phyloP scores from a whole-genome alignment of 2,113 vertebrate genomes.

The Ceyx cyanopectus region DNA sequence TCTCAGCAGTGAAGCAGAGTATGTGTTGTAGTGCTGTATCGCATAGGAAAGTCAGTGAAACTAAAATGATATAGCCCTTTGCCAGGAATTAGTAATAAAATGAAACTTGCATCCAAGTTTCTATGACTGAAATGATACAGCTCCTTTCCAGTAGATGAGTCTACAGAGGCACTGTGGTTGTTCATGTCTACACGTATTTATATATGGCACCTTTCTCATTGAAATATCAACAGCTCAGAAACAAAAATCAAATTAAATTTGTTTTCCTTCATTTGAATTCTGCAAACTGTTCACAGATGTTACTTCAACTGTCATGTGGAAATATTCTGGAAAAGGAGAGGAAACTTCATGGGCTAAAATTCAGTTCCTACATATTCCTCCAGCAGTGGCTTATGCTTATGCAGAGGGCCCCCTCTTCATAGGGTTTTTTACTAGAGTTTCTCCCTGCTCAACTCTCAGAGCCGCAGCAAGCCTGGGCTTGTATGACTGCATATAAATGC shows the following conservation, averaged over 20 bases:
- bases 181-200: neutral
- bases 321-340: neutral
- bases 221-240: constrained; percentile 25
- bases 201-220: constrained; percentile 14
- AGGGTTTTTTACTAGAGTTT: neutral
- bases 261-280: neutral
- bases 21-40: neutral
- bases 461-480: neutral
- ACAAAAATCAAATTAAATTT: neutral
- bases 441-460: neutral
- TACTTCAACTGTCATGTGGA: neutral
- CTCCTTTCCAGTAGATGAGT: neutral
- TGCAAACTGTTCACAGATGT: constrained; percentile 38
- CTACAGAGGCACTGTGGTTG: neutral
- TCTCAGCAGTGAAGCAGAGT: neutral
- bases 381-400: neutral
- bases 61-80: neutral
- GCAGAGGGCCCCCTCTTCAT: too few species aligned
- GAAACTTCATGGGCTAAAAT: neutral
- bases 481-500: rapidly evolving
- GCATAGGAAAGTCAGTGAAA: neutral
- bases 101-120: constrained; percentile 4
- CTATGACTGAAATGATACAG: neutral
- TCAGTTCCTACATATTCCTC: neutral
- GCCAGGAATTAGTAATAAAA: constrained; percentile 4